Evolutionary conservation across 2,797 vertebrate genomes (phyloP), one percentile per base, ranked within the genome.

Genomic region (Tinamus major): DNA sequence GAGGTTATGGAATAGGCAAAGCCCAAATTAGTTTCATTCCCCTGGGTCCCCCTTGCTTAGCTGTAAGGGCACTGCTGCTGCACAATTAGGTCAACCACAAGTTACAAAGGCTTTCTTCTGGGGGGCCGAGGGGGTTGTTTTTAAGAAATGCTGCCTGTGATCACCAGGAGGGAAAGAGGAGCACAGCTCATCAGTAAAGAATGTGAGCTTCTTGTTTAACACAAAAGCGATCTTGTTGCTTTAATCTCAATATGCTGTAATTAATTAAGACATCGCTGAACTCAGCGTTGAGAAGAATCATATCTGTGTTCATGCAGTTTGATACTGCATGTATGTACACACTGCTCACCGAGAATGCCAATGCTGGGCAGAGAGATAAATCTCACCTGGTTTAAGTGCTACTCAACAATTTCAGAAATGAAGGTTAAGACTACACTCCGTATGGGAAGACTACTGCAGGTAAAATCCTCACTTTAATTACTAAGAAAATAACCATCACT

Each of bases 151-250:
- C 4, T 85, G 83, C 72, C 79, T 1, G 0, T 79, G 86, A 96
- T 93, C 87, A 91, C 87, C 83, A 89, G 80, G 79, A 90, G 77
- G 67, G 69, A 92, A 92, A 93, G 26, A 85, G 65, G 7, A 79
- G 83, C 81, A 72, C 77, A 96, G 71, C 89, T 96, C 96, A 97
- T 95, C 86, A 87, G 81, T 39, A 92, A 96, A 95, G 95, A 97
- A 96, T 97, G 95, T 9, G 59, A 94, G 83, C 59, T 96, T 85
- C 96, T 95, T 93, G 94, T 95, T 94, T 56, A 91, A 95, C 83
- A 96, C 94, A 96, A 95, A 95, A 91, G 93, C 89, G 74, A 96
- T 92, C 86, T 96, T 95, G 94, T 95, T 6, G 3, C 79, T 95
- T 92, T 95, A 80, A 96, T 96, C 78, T 93, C 93, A 93, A 74